Evolutionary conservation across 2,113 vertebrate species (phyloP), one percentile per base, ranked within the genome.

Genomic region (Meleagris gallopavo): DNA sequence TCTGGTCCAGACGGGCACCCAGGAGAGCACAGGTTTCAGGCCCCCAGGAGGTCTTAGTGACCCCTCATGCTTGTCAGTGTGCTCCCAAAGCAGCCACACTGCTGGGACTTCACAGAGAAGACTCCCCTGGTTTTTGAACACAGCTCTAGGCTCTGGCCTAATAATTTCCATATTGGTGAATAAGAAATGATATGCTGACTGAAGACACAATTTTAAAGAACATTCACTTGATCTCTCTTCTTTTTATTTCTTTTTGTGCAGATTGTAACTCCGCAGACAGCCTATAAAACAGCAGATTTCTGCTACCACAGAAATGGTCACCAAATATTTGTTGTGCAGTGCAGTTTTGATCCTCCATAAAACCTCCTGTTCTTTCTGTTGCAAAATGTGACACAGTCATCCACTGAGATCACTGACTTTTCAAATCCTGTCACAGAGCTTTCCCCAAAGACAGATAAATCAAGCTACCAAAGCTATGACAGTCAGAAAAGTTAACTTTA

Each of bases 371-470:
- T 62, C 65, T 69, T 89, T 82, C 43, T 87, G 54, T 36, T 94
- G 86, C 74, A 84, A 38, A 77, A 67, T 71, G 30, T 66, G 64
- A 20, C 90, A 60, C n/a, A 78, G 79, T 38, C 27, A 67, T 55
- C 38, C 43, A 50, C 46, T 46, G 76, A 71, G 41, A 81, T 38
- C 29, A 74, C 25, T 1, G 27, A 55, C 64, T 62, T 93, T 88
- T 94, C 32, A 77, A 84, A 71, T 70, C 15, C 21, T 3, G 6
- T 55, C 41, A n/a, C 64, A 74, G 60, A 71, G 6, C 43, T 88
- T 90, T 83, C 43, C 46, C 43, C 86, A 86, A 83, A 48, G 86
- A 75, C 34, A 89, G 66, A 89, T 67, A 89, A 71, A 80, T 80
- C 74, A 81, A 30, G 22, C 41, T 83, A 15, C 57, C 16, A 45